Conservation (phyloP, 2,888 invertebrate species). For the Napeogenes sylphis region DNA sequence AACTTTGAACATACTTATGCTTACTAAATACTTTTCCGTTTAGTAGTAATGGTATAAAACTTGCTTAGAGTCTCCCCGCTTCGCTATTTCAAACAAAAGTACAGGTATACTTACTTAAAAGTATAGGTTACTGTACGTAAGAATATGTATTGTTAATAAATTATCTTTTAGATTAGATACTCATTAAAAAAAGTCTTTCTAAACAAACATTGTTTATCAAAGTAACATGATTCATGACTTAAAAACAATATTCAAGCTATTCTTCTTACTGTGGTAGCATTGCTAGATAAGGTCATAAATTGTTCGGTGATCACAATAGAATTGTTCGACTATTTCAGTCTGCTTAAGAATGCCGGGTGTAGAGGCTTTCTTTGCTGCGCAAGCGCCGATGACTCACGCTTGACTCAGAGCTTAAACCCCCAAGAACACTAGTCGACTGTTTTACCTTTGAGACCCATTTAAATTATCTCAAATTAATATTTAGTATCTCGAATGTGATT, state of each 20-base stretch:
- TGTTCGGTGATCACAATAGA: constrained; percentile 63
- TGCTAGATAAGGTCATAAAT: constrained; percentile 58
- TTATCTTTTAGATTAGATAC: background rate
- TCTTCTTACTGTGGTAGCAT: constrained; percentile 48
- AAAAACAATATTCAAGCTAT: constrained; percentile 33
- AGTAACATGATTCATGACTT: constrained; percentile 32
- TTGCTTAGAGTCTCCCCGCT: no score
- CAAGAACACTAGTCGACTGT: constrained; percentile 20
- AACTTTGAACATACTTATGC: no score
- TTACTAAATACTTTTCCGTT: no score
- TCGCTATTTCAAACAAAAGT: no score
- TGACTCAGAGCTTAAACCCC: constrained; percentile 54
- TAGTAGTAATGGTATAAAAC: no score
- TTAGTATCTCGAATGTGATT: background rate
- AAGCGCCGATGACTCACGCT: constrained; percentile 59
- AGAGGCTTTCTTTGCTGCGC: constrained; percentile 55
- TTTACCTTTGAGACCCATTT: constrained; percentile 20
- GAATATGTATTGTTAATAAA: background rate
- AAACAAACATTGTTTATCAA: constrained; percentile 9
- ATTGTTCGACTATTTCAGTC: constrained; percentile 61
- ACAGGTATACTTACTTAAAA: no score
- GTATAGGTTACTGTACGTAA: no score
- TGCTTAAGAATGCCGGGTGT: constrained; percentile 45
- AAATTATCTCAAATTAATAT: constrained; percentile 8
- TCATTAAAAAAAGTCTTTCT: background rate